These are phyloP conservation scores for Hedya salicella DNA, from an alignment of 2,888 invertebrate genomes.

Conservation along the genomic window DNA sequence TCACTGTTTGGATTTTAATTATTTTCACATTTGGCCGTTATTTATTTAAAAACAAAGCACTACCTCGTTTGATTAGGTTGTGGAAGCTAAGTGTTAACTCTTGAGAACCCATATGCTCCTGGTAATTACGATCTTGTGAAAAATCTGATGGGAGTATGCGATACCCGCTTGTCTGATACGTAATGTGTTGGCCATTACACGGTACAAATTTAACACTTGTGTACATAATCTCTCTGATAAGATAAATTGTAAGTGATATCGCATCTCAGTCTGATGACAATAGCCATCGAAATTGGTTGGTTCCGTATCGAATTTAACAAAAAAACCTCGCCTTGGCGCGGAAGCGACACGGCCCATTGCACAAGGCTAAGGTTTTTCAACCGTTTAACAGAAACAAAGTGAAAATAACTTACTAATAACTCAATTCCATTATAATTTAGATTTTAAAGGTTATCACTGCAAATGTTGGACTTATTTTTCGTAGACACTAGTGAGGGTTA, in stretches of 20 bases:
- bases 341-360: conserved; percentile 53
- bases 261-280: conserved; percentile 43
- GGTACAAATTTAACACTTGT: conserved; percentile 75
- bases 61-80: conserved; percentile 82
- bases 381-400: conserved; percentile 43
- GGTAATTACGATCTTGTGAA: conserved; percentile 55
- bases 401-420: conserved; percentile 48
- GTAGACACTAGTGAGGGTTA: background rate
- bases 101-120: conserved; percentile 74
- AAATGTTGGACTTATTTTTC: conserved; percentile 6
- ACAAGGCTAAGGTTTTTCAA: conserved; percentile 57
- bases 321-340: conserved; percentile 45
- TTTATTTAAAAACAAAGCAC: conserved; percentile 51
- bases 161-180: conserved; percentile 67
- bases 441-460: conserved; percentile 25
- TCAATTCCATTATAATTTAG: conserved; percentile 16
- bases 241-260: conserved; percentile 55
- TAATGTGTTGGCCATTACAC: conserved; percentile 76
- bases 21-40: background rate
- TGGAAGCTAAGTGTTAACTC: conserved; percentile 80
- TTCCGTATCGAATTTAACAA: conserved; percentile 45
- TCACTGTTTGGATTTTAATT: conserved; percentile 16
- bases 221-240: conserved; percentile 82
- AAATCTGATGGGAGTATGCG: conserved; percentile 55
- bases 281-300: conserved; percentile 38